Base-by-base conservation (phyloP, 1,140 invertebrate genomes). In the Micrasema longulum region DNA sequence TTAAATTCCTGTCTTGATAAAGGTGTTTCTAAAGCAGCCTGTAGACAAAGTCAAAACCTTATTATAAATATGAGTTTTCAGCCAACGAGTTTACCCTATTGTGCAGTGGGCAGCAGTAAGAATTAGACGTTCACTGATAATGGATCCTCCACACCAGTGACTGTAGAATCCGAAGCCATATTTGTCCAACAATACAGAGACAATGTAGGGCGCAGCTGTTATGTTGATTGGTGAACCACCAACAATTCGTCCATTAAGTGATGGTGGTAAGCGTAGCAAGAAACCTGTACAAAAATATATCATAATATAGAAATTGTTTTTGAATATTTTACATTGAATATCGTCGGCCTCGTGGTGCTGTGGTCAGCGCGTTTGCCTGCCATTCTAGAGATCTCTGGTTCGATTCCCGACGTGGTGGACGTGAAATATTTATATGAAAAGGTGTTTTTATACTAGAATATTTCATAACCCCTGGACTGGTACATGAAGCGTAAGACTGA, bases 21-120 rank as follows among this genome's bases (percentile, higher is more conserved):
- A 14, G 12, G 10, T 14, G 16, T 45, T 1, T 14, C 16, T 45
- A 45, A 5, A 3, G 10, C 16, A 6, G 2, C n/a, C 4, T 45
- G 4, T 45, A 14, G 41, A 16, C 3, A 1, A n/a, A 45, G 11
- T 45, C 16, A 45, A 16, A 45, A 45, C n/a, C 1, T 14, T 11
- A 45, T 45, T 6, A 6, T n/a, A 14, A 16, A 45, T 0, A n/a
- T n/a, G 4, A 7, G 2, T 3, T 45, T 7, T 7, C 36, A 6
- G 43, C n/a, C 22, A 12, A n/a, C 26, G n/a, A 26, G 63, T 71
- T 66, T 68, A 76, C 16, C 71, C 63, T 48, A 78, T 73, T 26
- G 88, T 83, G 77, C 88, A 89, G 77, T 89, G 88, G 16, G 88
- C 88, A n/a, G 88, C 88, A 5, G 88, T 89, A n/a, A 89, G 71